These are phyloP conservation scores for Cyprinus carpio DNA, from an alignment of 2,113 vertebrate genomes.

Conservation along the genomic window DNA sequence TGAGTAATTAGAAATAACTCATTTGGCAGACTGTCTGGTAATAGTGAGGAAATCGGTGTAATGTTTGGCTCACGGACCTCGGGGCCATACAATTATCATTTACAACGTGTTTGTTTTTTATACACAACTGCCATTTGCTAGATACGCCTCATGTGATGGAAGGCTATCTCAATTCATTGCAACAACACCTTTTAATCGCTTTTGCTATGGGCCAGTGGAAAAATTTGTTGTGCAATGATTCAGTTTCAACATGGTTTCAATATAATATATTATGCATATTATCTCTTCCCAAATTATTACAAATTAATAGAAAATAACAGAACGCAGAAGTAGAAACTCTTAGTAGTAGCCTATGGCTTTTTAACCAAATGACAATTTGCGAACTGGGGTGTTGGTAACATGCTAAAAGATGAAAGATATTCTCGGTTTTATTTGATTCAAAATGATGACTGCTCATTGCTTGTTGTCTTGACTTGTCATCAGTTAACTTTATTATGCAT, in stretches of 20 bases:
- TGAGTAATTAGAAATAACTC: conserved; percentile 60
- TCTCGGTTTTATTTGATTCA: background rate
- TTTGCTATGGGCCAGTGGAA: background rate
- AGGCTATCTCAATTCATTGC: conserved; percentile 43
- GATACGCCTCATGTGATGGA: conserved; percentile 46
- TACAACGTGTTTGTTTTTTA: conserved; percentile 62
- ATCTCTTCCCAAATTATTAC: background rate
- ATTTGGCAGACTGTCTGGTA: conserved; percentile 57
- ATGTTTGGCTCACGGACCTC: conserved; percentile 56
- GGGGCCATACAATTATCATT: conserved; percentile 60
- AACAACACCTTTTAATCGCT: conserved; percentile 32
- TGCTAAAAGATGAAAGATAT: background rate
- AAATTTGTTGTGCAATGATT: background rate
- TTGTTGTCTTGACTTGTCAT: background rate
- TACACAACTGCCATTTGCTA: conserved; percentile 50
- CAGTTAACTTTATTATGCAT: background rate
- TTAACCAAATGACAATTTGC: background rate
- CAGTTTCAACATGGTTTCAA: background rate
- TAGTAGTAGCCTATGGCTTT: background rate
- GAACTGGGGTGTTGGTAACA: background rate
- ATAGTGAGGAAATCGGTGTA: conserved; percentile 59
- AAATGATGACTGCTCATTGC: background rate
- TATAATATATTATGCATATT: background rate
- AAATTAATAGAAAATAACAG: background rate
- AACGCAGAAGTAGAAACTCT: background rate